phyloP scores from a whole-genome alignment of 2,113 vertebrate genomes.

The Lagenorhynchus albirostris region DNA sequence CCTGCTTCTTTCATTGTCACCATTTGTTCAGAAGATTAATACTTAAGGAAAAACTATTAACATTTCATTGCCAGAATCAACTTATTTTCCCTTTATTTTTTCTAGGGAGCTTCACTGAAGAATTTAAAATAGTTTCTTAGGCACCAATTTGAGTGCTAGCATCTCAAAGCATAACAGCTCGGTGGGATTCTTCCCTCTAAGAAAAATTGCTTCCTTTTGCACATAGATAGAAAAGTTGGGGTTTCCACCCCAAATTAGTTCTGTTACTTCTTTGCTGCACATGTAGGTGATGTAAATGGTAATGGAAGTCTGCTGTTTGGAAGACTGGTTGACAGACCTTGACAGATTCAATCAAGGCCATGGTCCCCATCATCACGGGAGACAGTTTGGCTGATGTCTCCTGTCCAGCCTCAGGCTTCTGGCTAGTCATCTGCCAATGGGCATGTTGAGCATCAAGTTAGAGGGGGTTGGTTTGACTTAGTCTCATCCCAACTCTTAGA shows the following conservation, averaged over 20 bases:
- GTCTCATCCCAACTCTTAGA: background rate
- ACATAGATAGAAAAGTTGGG: background rate
- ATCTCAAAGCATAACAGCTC: conserved; percentile 8
- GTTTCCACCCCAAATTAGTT: too few relatives aligned
- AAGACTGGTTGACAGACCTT: background rate
- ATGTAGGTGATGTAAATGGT: background rate
- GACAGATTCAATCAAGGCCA: background rate
- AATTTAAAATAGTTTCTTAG: conserved; percentile 42
- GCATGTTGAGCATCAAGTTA: background rate
- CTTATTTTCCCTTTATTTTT: conserved; percentile 51
- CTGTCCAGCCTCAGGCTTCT: background rate
- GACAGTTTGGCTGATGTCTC: background rate
- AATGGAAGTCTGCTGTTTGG: background rate
- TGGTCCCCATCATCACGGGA: background rate
- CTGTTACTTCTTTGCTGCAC: background rate
- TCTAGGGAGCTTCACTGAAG: conserved; percentile 44
- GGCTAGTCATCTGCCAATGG: background rate
- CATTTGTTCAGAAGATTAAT: conserved; percentile 42
- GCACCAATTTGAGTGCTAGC: background rate
- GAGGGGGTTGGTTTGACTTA: background rate
- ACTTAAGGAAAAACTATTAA: conserved; percentile 50
- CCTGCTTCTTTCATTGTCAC: background rate
- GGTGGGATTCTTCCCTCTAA: background rate
- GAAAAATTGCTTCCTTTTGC: background rate
- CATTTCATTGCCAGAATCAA: conserved; percentile 28